Conservation (phyloP, 2,113 vertebrate genomes). For the Rhinogobius similis region DNA sequence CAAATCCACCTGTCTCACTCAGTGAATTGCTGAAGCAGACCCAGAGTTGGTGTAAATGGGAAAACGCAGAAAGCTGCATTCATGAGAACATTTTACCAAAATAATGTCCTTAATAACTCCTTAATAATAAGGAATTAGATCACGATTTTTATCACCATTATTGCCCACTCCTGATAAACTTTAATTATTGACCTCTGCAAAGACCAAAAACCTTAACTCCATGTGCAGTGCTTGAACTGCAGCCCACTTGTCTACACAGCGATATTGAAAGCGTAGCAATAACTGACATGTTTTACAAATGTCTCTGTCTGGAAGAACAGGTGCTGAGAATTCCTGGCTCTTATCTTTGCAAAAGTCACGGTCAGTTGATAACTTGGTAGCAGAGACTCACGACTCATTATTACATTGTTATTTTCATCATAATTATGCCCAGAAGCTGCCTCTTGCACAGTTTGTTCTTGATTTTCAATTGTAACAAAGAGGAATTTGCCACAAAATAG, state of each 20-base stretch:
- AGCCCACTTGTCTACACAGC: neutral
- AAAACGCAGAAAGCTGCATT: too few species aligned
- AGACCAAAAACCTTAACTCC: neutral
- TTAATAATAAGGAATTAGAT: too few species aligned
- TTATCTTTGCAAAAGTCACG: conserved; percentile 14
- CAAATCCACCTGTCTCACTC: too few species aligned
- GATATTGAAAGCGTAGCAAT: neutral
- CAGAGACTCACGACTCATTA: neutral
- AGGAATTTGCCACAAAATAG: conserved; percentile 20
- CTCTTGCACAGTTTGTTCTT: neutral
- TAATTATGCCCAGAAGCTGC: neutral
- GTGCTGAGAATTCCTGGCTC: conserved; percentile 27
- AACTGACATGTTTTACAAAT: conserved; percentile 4
- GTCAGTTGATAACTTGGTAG: neutral
- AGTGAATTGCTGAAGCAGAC: too few species aligned
- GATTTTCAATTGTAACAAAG: conserved; percentile 8
- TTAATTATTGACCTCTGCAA: neutral
- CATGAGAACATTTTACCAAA: too few species aligned
- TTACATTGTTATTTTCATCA: conserved; percentile 1
- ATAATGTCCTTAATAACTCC: too few species aligned
- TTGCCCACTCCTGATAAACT: neutral
- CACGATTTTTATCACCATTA: too few species aligned
- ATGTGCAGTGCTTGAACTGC: neutral
- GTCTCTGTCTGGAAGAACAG: conserved; percentile 33
- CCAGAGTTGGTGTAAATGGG: too few species aligned